Evolutionary conservation across 2,113 vertebrate genomes (phyloP).

Genomic region (Callionymus lyra): DNA sequence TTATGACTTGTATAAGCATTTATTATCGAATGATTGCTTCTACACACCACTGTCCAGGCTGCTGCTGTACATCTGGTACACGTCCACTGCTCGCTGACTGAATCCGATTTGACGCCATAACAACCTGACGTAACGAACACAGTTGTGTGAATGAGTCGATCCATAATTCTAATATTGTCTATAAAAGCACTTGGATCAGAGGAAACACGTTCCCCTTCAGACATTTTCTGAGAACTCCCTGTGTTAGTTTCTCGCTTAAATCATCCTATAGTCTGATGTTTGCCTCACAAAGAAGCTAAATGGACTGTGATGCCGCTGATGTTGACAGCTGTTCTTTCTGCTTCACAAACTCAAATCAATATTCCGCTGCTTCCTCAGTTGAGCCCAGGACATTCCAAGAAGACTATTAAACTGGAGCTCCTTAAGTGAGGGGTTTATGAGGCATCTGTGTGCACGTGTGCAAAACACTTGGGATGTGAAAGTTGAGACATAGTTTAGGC

Average conservation of each 20-base stretch:
- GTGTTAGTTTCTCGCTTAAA: no score
- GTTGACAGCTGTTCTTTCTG: slow-evolving; percentile 39
- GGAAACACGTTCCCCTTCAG: no score
- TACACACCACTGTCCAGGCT: slow-evolving; percentile 81
- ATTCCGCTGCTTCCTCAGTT: slow-evolving; percentile 22
- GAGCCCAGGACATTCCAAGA: slow-evolving; percentile 27
- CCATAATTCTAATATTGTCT: neutral
- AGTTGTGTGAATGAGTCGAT: neutral
- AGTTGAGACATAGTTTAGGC: no score
- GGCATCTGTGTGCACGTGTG: no score
- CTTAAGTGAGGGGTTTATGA: slow-evolving; percentile 19
- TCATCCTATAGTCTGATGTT: no score
- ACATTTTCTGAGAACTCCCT: no score
- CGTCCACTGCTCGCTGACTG: slow-evolving; percentile 74
- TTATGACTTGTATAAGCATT: no score
- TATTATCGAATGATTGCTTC: neutral
- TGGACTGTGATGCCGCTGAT: slow-evolving; percentile 5
- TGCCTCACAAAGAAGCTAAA: no score
- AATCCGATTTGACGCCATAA: slow-evolving; percentile 81
- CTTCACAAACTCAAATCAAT: slow-evolving; percentile 36
- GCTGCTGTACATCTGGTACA: slow-evolving; percentile 80
- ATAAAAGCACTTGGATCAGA: no score
- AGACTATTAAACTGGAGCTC: slow-evolving; percentile 43
- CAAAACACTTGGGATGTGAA: no score
- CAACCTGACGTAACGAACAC: slow-evolving; percentile 69